Conservation (phyloP, 2,113 vertebrate genomes). For the Ahaetulla prasina region DNA sequence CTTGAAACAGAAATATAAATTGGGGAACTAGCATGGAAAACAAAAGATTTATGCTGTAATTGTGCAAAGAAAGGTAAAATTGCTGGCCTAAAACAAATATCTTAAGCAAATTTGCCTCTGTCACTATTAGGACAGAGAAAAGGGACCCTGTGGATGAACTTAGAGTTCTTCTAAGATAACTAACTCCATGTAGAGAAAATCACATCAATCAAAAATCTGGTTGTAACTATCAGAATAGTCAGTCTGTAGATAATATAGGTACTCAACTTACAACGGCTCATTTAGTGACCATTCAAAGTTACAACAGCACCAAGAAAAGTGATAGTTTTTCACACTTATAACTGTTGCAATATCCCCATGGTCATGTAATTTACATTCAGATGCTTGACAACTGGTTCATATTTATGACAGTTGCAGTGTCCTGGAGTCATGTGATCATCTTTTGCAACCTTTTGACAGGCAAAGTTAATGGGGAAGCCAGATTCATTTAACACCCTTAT, state of each 20-base stretch:
- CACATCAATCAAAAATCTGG: background rate
- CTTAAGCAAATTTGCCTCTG: background rate
- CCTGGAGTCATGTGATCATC: background rate
- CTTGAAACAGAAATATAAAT: background rate
- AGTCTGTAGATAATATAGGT: background rate
- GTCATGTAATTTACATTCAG: background rate
- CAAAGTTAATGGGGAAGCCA: background rate
- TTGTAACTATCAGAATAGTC: background rate
- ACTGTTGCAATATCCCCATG: background rate
- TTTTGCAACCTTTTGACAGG: background rate
- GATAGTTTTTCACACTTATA: background rate
- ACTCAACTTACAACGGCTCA: background rate
- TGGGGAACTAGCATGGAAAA: background rate
- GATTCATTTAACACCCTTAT: background rate
- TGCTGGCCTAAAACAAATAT: background rate
- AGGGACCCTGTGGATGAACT: background rate
- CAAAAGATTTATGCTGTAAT: too few species aligned
- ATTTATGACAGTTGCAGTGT: background rate
- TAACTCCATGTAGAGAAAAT: background rate
- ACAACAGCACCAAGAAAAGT: background rate
- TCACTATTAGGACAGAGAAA: background rate
- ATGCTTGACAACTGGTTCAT: background rate
- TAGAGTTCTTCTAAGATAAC: background rate
- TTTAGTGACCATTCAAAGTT: background rate
- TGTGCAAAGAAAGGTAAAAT: background rate